These are phyloP conservation scores for Halichoerus grypus DNA, from an alignment of 2,113 vertebrate species.

Conservation along the genomic window DNA sequence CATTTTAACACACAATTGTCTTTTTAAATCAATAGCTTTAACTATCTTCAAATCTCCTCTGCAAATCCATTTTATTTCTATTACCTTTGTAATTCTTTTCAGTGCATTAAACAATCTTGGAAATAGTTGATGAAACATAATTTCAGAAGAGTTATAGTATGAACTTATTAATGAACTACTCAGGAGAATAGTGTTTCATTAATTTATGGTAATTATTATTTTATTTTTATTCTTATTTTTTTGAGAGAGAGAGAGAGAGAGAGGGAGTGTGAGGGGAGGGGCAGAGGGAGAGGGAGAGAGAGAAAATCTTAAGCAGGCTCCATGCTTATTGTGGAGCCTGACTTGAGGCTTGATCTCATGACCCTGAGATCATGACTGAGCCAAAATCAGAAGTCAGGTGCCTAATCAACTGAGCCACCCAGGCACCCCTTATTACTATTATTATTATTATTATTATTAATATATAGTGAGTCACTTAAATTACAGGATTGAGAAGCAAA, in stretches of 20 bases:
- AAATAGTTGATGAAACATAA: conserved; percentile 60
- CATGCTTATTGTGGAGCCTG: no score
- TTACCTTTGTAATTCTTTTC: conserved; percentile 63
- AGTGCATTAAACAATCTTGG: conserved; percentile 40
- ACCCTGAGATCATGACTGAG: background rate
- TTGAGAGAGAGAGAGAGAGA: background rate
- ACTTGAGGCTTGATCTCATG: background rate
- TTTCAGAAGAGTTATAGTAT: conserved; percentile 10
- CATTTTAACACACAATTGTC: conserved; percentile 7
- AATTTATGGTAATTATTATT: background rate
- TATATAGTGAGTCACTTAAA: background rate
- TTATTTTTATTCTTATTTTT: background rate
- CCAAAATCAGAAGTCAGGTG: background rate
- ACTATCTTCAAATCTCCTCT: conserved; percentile 53
- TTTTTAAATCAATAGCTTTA: conserved; percentile 62
- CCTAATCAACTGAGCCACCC: background rate
- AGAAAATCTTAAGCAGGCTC: background rate
- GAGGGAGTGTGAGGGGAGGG: background rate
- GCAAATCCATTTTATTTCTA: conserved; percentile 67
- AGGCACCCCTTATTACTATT: no score
- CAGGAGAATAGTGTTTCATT: background rate
- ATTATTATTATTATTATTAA: background rate
- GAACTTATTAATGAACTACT: conserved; percentile 48
- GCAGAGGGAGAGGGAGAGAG: background rate
- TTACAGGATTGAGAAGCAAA: background rate